These are phyloP conservation scores for Crotalus helleri DNA, from an alignment of 2,113 vertebrate species.

Conservation along the genomic window DNA sequence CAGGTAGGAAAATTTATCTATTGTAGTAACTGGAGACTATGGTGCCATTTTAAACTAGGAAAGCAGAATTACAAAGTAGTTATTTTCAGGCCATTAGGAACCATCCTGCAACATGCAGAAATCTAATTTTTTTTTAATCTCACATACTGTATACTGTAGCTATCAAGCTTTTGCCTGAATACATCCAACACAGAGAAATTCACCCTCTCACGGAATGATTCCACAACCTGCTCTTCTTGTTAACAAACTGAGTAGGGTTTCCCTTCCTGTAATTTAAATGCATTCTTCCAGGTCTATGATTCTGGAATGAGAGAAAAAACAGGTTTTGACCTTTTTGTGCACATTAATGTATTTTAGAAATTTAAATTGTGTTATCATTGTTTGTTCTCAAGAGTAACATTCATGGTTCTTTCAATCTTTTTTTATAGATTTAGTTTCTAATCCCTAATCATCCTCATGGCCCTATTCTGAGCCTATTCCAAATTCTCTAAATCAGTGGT, in stretches of 20 bases:
- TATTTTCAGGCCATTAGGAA: neutral
- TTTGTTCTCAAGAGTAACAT: neutral
- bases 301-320: neutral
- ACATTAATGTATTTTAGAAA: neutral
- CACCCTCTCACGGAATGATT: neutral
- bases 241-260: neutral
- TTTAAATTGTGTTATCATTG: neutral
- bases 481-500: neutral
- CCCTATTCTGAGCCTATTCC: neutral
- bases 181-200: neutral
- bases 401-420: neutral
- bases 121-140: neutral
- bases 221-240: neutral
- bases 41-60: neutral
- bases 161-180: neutral
- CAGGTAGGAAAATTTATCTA: neutral
- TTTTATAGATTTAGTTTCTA: neutral
- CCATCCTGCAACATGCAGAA: neutral
- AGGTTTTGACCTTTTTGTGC: neutral
- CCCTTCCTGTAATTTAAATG: neutral
- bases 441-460: neutral
- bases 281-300: neutral
- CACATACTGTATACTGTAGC: neutral
- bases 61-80: neutral
- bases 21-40: neutral